Conservation (phyloP, 2,888 invertebrate species). For the Therioaphis trifolii region DNA sequence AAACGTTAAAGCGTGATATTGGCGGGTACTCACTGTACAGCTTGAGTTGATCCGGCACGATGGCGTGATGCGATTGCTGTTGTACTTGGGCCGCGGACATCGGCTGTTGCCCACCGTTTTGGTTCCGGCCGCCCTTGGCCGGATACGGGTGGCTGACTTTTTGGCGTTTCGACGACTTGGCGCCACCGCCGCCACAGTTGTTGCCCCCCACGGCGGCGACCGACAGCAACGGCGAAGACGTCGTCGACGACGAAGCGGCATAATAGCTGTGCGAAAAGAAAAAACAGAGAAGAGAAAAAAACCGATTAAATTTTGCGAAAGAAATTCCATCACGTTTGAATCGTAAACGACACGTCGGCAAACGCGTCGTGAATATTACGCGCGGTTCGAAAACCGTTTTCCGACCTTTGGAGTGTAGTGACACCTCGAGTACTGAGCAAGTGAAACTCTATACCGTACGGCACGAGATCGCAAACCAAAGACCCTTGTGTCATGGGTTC, state of each 20-base stretch:
- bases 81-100: neutral
- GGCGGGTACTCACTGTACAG: slow-evolving; percentile 56
- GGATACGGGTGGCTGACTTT: slow-evolving; percentile 46
- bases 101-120: slow-evolving; percentile 26
- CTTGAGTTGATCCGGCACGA: slow-evolving; percentile 54
- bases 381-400: no score
- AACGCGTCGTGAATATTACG: no score
- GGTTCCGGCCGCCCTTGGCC: neutral
- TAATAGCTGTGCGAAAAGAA: slow-evolving; percentile 31
- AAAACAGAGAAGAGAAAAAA: no score
- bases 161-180: slow-evolving; percentile 53
- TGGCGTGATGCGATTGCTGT: slow-evolving; percentile 39
- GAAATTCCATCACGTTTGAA: no score
- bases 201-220: neutral
- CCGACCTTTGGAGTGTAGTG: no score
- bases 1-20: no score
- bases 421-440: no score
- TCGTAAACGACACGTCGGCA: no score
- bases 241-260: slow-evolving; percentile 44
- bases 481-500: no score
- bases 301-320: no score
- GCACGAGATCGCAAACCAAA: no score
- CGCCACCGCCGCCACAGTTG: slow-evolving; percentile 11
- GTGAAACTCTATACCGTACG: no score
- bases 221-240: neutral